These are phyloP conservation scores for Linepithema humile DNA, from an alignment of 1,140 invertebrate species.

Conservation along the genomic window DNA sequence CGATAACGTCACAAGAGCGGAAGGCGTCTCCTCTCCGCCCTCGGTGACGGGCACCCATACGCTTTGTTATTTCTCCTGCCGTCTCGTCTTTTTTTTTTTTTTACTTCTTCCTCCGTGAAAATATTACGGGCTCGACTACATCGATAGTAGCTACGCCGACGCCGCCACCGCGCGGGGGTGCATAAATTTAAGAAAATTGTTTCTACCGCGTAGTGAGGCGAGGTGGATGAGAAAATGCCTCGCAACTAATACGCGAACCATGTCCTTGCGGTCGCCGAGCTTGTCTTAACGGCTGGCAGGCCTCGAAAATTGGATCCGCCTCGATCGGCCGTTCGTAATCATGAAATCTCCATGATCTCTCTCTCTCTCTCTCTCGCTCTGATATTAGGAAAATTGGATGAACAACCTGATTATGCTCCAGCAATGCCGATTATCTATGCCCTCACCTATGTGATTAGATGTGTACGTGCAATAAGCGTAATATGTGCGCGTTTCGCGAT, in stretches of 20 bases:
- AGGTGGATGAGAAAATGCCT: conserved; percentile 64
- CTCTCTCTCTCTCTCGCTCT: background rate
- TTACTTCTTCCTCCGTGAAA: conserved; percentile 68
- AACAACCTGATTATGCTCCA: conserved; percentile 24
- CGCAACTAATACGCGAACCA: conserved; percentile 72
- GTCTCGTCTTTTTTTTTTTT: conserved; percentile 57
- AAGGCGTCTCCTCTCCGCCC: conserved; percentile 58
- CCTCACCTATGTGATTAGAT: conserved; percentile 12
- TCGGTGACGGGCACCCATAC: conserved; percentile 33
- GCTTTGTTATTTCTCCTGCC: conserved; percentile 64
- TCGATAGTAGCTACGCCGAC: conserved; percentile 25
- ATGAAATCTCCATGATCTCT: background rate
- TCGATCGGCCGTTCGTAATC: conserved; percentile 52
- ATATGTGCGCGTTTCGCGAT: background rate
- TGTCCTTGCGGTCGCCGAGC: conserved; percentile 69
- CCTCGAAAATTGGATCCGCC: conserved; percentile 76
- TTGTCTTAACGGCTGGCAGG: conserved; percentile 75
- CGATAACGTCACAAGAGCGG: conserved; percentile 66
- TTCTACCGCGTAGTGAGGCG: conserved; percentile 70
- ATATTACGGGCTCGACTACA: conserved; percentile 73
- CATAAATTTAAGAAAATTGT: conserved; percentile 81
- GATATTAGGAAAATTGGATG: conserved; percentile 12
- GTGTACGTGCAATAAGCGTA: conserved; percentile 16
- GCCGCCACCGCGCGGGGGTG: conserved; percentile 64
- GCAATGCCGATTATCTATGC: conserved; percentile 21